These are phyloP conservation scores for Solenopsis invicta DNA, from an alignment of 1,140 invertebrate genomes.

Conservation along the genomic window DNA sequence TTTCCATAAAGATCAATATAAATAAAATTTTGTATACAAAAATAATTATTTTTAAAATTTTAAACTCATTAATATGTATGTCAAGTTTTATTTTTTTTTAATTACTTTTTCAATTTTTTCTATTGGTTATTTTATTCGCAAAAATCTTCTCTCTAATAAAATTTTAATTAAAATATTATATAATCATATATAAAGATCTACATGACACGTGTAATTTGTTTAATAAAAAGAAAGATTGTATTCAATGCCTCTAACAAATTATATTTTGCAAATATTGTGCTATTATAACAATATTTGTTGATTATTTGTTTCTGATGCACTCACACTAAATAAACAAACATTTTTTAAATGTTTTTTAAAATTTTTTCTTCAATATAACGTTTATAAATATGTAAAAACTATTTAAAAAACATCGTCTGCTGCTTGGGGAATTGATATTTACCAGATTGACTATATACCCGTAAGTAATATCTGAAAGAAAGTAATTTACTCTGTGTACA, in stretches of 20 bases:
- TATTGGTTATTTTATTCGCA: background rate
- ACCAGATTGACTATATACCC: background rate
- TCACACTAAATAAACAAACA: background rate
- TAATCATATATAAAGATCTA: background rate
- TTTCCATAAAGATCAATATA: background rate
- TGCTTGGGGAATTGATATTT: background rate
- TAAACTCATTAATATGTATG: background rate
- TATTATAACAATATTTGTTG: background rate
- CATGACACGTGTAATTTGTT: background rate
- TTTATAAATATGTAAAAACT: too few relatives aligned
- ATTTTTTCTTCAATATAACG: too few relatives aligned
- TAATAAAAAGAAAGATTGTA: background rate
- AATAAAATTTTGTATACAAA: background rate
- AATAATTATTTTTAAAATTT: background rate
- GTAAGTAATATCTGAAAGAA: background rate
- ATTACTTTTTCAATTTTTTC: background rate
- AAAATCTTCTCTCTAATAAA: background rate
- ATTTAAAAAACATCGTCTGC: too few relatives aligned
- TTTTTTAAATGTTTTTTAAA: too few relatives aligned
- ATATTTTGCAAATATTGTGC: conserved; percentile 1
- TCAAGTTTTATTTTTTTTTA: conserved; percentile 11
- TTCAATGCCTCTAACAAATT: background rate
- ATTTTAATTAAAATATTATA: conserved; percentile 7
- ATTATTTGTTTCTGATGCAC: background rate
- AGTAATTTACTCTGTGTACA: background rate